Percentiles rank a stretch among this genome's conserved stretches.
phyloP scores from a whole-genome alignment of 2,113 vertebrate genomes.

The Notothenia coriiceps region DNA sequence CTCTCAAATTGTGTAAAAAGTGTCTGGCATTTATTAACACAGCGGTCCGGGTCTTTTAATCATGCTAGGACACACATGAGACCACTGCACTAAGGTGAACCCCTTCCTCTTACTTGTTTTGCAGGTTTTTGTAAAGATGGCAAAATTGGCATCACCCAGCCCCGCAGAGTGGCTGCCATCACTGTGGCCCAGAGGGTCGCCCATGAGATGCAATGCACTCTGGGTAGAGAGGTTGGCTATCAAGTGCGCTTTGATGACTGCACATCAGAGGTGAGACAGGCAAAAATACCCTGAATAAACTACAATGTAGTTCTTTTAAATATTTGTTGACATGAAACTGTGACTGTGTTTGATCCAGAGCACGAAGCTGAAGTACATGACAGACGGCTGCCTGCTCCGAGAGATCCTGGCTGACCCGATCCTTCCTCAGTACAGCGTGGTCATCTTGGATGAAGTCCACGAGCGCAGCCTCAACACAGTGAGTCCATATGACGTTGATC shows the following conservation, averaged over 20 bases:
- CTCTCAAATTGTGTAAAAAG: no score
- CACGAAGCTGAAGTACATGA: slow-evolving; percentile 95
- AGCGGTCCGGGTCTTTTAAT: neutral
- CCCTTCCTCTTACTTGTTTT: neutral
- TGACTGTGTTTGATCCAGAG: slow-evolving; percentile 81
- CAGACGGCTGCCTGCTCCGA: slow-evolving; percentile 95
- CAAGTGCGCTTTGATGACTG: slow-evolving; percentile 98
- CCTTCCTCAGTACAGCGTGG: slow-evolving; percentile 91
- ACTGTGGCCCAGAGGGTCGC: slow-evolving; percentile 95
- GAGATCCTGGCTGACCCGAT: slow-evolving; percentile 90
- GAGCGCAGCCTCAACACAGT: slow-evolving; percentile 97
- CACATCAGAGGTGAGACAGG: slow-evolving; percentile 87
- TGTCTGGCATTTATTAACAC: neutral
- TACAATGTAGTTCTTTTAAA: accelerated
- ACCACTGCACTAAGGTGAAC: neutral
- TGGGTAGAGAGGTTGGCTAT: slow-evolving; percentile 92
- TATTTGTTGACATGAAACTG: neutral
- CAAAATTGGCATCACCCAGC: slow-evolving; percentile 92
- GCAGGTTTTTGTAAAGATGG: slow-evolving; percentile 89
- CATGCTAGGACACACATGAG: neutral
- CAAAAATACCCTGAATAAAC: neutral
- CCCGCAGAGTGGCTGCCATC: slow-evolving; percentile 94
- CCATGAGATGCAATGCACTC: slow-evolving; percentile 89
- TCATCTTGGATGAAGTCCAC: slow-evolving; percentile 96
- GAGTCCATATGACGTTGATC: slow-evolving; percentile 59